Evolutionary conservation across 2,888 invertebrate genomes (phyloP).

Genomic region (Eupithecia vulgata): DNA sequence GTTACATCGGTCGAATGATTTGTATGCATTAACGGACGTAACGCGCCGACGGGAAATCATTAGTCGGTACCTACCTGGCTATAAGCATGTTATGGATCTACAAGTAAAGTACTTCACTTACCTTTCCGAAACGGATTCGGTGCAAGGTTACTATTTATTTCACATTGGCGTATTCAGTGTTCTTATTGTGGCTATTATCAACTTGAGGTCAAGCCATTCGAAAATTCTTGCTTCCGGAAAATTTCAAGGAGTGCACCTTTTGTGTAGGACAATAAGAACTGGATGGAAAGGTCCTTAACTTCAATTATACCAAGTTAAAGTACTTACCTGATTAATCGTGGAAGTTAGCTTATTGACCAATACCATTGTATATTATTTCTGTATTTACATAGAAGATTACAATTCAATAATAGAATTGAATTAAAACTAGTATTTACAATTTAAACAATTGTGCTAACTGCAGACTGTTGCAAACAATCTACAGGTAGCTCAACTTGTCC

Average conservation of each 20-base stretch:
- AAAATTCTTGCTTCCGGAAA: slow-evolving; percentile 13
- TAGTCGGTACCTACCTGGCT: neutral
- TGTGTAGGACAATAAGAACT: neutral
- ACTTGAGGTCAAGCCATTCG: slow-evolving; percentile 11
- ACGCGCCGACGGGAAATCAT: slow-evolving; percentile 28
- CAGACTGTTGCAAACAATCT: too few species aligned
- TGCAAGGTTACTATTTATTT: slow-evolving; percentile 27
- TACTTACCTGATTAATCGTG: too few species aligned
- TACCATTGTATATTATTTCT: too few species aligned
- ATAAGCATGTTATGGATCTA: slow-evolving; percentile 8
- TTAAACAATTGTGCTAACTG: too few species aligned
- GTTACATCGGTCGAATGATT: slow-evolving; percentile 14
- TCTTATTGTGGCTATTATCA: neutral
- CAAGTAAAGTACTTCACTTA: slow-evolving; percentile 9
- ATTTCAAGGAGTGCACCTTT: slow-evolving; percentile 8
- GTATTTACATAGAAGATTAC: too few species aligned
- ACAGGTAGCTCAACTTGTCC: too few species aligned
- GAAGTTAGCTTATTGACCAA: too few species aligned
- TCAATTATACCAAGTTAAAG: neutral
- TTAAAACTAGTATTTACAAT: too few species aligned
- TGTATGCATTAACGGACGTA: slow-evolving; percentile 28
- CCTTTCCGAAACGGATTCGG: slow-evolving; percentile 25
- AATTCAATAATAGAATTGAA: too few species aligned
- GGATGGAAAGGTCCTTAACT: neutral
- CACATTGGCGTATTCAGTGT: slow-evolving; percentile 9